phyloP scores from a whole-genome alignment of 1,140 invertebrate species.

The Chelonus insularis region DNA sequence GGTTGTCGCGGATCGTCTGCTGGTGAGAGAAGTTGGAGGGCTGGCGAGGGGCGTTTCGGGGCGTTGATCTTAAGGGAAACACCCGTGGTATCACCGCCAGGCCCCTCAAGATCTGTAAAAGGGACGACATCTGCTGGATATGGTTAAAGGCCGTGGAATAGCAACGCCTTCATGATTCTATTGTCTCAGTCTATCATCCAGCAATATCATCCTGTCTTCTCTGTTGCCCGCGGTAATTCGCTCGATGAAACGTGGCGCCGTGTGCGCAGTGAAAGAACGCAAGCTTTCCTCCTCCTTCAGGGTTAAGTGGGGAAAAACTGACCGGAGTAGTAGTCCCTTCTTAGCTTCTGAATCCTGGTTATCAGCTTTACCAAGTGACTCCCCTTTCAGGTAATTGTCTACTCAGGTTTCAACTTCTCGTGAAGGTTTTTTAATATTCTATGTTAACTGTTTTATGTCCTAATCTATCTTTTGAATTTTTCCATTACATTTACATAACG shows the following conservation, averaged over 20 bases:
- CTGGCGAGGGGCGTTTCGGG: constrained; percentile 52
- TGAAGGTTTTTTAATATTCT: neutral
- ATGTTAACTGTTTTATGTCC: constrained; percentile 10
- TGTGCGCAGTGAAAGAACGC: neutral
- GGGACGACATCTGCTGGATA: constrained; percentile 11
- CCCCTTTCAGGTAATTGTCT: constrained; percentile 4
- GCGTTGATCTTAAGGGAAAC: constrained; percentile 32
- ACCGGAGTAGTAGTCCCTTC: neutral
- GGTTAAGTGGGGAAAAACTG: neutral
- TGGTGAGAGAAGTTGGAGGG: constrained; percentile 46
- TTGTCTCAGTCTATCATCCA: neutral
- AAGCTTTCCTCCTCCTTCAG: neutral
- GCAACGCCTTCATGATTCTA: neutral
- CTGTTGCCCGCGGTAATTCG: neutral
- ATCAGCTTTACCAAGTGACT: constrained; percentile 5
- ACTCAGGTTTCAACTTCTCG: neutral
- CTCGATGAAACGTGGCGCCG: neutral
- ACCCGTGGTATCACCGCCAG: constrained; percentile 26
- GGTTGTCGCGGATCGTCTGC: constrained; percentile 58
- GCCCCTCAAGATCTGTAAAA: neutral
- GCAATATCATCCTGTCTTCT: neutral
- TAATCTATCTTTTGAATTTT: constrained; percentile 1
- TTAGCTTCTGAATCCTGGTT: constrained; percentile 7
- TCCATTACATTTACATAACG: no score
- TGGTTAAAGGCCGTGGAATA: neutral